phyloP scores from a whole-genome alignment of 2,888 invertebrate genomes.

The Brassicogethes aeneus region DNA sequence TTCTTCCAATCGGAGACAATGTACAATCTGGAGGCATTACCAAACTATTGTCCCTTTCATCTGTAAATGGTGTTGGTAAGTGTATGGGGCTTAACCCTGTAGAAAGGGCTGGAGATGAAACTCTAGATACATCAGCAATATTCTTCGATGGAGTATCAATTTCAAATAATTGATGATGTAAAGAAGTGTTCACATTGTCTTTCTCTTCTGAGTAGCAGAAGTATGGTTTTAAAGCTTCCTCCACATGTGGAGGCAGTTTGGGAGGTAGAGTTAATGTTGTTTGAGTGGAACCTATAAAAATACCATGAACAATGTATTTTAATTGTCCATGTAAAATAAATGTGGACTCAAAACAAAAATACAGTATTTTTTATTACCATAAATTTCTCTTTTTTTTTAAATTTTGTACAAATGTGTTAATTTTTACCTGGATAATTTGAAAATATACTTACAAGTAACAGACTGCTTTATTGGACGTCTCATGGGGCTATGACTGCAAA shows the following conservation, averaged over 20 bases:
- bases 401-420: too few species aligned
- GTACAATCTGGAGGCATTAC: conserved; percentile 17
- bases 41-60: neutral
- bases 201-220: conserved; percentile 47
- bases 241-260: conserved; percentile 51
- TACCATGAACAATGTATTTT: too few species aligned
- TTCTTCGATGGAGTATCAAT: conserved; percentile 12
- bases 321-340: too few species aligned
- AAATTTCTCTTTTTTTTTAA: too few species aligned
- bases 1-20: conserved; percentile 27
- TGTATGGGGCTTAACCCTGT: conserved; percentile 27
- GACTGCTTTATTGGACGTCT: too few species aligned
- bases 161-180: conserved; percentile 34
- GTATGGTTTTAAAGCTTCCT: conserved; percentile 53
- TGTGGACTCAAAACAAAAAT: too few species aligned
- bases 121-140: conserved; percentile 9
- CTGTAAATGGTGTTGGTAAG: conserved; percentile 17
- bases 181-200: conserved; percentile 19
- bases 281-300: conserved; percentile 51
- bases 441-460: too few species aligned
- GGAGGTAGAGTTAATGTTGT: conserved; percentile 57
- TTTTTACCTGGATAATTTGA: too few species aligned
- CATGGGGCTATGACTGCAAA: neutral
- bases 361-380: too few species aligned
- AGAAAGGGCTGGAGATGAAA: conserved; percentile 27